These are phyloP conservation scores for Battus philenor DNA, from an alignment of 1,140 invertebrate genomes.

Conservation along the genomic window DNA sequence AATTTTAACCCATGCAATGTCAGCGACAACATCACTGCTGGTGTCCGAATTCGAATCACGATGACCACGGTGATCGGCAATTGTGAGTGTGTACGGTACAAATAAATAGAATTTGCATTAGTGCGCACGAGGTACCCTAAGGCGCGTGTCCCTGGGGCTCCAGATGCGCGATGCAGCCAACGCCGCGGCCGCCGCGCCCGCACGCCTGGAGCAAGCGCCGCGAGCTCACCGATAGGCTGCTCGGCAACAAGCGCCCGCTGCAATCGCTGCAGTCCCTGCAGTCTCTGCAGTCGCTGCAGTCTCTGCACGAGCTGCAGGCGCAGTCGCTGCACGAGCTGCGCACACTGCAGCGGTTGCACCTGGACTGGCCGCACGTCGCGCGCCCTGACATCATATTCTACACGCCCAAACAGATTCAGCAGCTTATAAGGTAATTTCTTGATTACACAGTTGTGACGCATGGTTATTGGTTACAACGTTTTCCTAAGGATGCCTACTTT, in stretches of 20 bases:
- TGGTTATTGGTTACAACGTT: too few relatives aligned
- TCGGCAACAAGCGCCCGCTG: neutral
- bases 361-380: conserved; percentile 20
- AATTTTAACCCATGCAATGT: too few relatives aligned
- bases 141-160: too few relatives aligned
- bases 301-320: conserved; percentile 22
- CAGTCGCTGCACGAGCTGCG: conserved; percentile 24
- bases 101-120: too few relatives aligned
- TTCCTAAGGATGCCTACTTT: too few relatives aligned
- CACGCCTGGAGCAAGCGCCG: neutral
- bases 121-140: too few relatives aligned
- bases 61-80: too few relatives aligned
- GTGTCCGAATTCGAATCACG: too few relatives aligned
- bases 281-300: conserved; percentile 20
- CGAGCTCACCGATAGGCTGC: neutral
- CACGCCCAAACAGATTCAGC: conserved; percentile 21
- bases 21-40: too few relatives aligned
- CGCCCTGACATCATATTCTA: conserved; percentile 26
- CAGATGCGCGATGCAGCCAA: neutral
- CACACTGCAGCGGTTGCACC: conserved; percentile 7
- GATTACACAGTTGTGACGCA: neutral
- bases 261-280: conserved; percentile 3
- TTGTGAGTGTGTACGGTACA: too few relatives aligned
- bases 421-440: conserved; percentile 13
- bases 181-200: neutral